Base-by-base conservation (phyloP, 2,888 invertebrate species). In the Zygaena filipendulae region DNA sequence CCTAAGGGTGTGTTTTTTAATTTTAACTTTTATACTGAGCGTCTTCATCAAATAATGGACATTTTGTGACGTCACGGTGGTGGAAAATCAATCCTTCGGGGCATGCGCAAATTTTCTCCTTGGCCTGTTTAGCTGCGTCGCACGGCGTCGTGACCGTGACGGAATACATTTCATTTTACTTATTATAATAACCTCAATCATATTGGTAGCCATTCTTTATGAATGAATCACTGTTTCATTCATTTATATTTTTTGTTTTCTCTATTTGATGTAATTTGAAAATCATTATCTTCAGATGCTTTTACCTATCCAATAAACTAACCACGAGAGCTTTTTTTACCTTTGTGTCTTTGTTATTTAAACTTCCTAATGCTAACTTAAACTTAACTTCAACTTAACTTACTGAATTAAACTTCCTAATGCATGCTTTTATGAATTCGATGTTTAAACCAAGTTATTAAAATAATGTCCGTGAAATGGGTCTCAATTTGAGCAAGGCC, bases 21-120 rank as follows among this genome's bases (percentile, higher is more conserved):
- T 62, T 62, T 59, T 43, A 59, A 57, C 54, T 62, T 70, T 68
- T 63, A 67, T 60, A 63, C 68, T 53, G 56, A 63, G 58, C 54
- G 53, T 42, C 47, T 52, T 45, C 43, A 40, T 47, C 47, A 49
- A 51, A 44, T 47, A 56, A 57, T 54, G 45, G 69, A 62, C 77
- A 77, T 75, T 43, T 72, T 71, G 72, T 77, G 77, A 77, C 79
- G 77, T 79, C 72, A 72, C 52, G 7, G 29, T 40, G 34, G 40
- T 33, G 42, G 47, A 53, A 70, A 68, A 75, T 79, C 79, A 59
- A 79, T 79, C 42, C 41, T 55, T 59, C 53, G 33, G 52, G 42
- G 67, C 77, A 63, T 62, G 77, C 75, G 69, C 62, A 52, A 44
- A 50, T 32, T 49, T 56, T 64, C 55, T 52, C 71, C 70, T 70